These are phyloP conservation scores for Otolemur crassicaudatus DNA, from an alignment of 2,797 vertebrate species.

Conservation along the genomic window DNA sequence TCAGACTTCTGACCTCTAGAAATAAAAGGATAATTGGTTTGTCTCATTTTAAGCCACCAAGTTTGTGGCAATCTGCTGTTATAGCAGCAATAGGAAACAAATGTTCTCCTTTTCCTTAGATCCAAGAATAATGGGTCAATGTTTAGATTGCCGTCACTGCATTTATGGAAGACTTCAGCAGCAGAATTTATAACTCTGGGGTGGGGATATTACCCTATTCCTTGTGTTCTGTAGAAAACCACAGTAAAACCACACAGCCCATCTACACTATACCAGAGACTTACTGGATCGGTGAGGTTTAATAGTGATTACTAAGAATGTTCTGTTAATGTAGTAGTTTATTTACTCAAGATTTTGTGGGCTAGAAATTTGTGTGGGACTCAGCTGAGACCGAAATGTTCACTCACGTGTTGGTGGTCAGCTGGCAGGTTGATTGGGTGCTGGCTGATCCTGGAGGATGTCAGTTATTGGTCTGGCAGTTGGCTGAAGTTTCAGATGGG, in stretches of 20 bases:
- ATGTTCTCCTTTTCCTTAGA: neutral
- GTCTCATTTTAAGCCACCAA: neutral
- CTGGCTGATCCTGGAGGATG: neutral
- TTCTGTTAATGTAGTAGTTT: neutral
- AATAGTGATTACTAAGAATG: neutral
- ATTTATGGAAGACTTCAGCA: neutral
- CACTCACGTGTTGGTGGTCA: neutral
- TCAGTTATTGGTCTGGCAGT: neutral
- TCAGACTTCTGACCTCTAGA: neutral
- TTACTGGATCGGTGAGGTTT: neutral
- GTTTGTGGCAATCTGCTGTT: neutral
- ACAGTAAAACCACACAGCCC: neutral
- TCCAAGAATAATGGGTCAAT: neutral
- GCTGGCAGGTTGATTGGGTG: neutral
- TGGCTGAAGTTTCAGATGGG: neutral
- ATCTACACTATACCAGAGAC: neutral
- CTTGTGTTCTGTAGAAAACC: neutral
- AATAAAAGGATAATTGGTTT: neutral
- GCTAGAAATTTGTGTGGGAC: neutral
- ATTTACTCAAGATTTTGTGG: conserved; percentile 35
- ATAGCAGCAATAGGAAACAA: neutral
- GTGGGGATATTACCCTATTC: neutral
- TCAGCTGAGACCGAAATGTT: neutral
- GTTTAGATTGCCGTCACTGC: neutral
- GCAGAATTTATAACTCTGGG: neutral